A percentile compares a stretch with the other conserved stretches of the same genome.
These are phyloP conservation scores for Lonchura striata DNA, from an alignment of 2,113 vertebrate species.

Conservation along the genomic window DNA sequence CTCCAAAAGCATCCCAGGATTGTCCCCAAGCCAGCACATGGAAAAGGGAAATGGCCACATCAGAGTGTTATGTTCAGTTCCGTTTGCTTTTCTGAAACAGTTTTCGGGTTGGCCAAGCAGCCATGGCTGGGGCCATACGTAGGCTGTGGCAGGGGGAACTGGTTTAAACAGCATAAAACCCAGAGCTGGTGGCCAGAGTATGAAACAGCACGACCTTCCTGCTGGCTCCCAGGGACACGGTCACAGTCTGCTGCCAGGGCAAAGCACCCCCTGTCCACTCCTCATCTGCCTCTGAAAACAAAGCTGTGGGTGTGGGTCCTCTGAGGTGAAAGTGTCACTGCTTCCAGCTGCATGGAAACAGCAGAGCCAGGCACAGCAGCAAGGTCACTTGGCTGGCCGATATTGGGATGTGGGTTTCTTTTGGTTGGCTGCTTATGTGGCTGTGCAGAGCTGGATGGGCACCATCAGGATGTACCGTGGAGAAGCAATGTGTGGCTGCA, in stretches of 20 bases:
- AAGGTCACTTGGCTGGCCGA: not conserved
- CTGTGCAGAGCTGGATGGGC: not conserved
- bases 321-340: not conserved
- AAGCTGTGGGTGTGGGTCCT: not conserved
- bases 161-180: not conserved
- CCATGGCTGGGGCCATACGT: fast-evolving
- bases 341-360: not conserved
- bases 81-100: not conserved
- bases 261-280: not conserved
- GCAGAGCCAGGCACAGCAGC: not conserved
- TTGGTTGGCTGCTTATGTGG: not conserved
- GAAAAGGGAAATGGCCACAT: fast-evolving
- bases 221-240: fast-evolving
- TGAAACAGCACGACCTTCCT: not conserved
- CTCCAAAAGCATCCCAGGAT: not conserved
- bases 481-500: fast-evolving
- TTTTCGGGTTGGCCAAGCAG: not conserved
- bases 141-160: not conserved
- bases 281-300: not conserved
- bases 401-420: not conserved
- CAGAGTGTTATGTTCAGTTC: not conserved
- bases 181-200: not conserved
- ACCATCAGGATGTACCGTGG: not conserved
- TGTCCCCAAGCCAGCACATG: not conserved
- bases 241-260: not conserved